Base-by-base conservation (phyloP, 1,140 invertebrate genomes). In the Pseudomyrmex dendroicus region DNA sequence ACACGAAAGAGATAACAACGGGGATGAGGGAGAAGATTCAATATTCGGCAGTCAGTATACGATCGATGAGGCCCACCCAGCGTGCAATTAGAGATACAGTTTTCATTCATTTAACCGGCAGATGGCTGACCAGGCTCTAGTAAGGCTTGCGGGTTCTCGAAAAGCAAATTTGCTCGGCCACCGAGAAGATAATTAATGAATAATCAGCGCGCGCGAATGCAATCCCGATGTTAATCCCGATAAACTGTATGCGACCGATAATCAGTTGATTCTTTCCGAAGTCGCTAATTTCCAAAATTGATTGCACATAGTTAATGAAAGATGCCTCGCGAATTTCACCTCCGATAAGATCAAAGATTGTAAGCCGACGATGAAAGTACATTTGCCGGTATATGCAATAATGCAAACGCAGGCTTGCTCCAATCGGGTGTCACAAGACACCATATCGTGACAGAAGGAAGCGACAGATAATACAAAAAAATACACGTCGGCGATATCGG, bases 181-280 rank as follows among this genome's bases (percentile, higher is more conserved):
- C 85, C 85, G 70, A 64, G 76, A 73, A 87, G 70, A 22, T 84
- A 84, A 87, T 87, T 84, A 88, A 88, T 66, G 70, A 22, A 20
- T 78, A 73, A 86, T 73, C 54, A 12, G 2, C 35, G 46, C 20
- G 2, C 20, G 25, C 76, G 17, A 54, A 54, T 25, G 20, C 50
- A 48, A 46, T 59, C 56, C 17, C 9, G 22, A 48, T 7, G 20
- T 61, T 61, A 78, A 73, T n/a, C 8, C 12, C 2, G 68, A 73
- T 67, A 77, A 78, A 72, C 35, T 57, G 13, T 44, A 20, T 10
- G 48, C 52, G 48, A 46, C 1, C 13, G 25, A 17, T 8, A 20
- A 12, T 44, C 35, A 7, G 7, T 62, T 25, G 9, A 13, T 1
- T 15, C 10, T 10, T 0, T 9, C 17, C 17, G 54, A 12, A n/a